Conservation (phyloP, 2,113 vertebrate species). For the Pseudonaja textilis region DNA sequence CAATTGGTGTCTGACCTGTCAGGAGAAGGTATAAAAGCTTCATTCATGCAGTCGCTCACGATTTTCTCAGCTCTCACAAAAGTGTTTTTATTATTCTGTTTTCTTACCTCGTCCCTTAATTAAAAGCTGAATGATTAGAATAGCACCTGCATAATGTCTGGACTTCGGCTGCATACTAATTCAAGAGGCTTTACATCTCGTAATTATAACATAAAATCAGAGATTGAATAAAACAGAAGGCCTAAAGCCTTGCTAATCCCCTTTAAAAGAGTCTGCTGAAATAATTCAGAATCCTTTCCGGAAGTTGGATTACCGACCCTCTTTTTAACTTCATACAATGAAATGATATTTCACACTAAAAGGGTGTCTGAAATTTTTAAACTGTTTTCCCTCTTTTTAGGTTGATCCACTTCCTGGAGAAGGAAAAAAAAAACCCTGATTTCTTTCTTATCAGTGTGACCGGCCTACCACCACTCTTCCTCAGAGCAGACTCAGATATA, state of each 20-base stretch:
- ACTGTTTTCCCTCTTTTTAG: constrained; percentile 63
- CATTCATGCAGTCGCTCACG: constrained; percentile 74
- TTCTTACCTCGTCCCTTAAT: constrained; percentile 82
- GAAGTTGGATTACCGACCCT: constrained; percentile 96
- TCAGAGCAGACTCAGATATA: constrained; percentile 51
- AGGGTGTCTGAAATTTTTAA: constrained; percentile 75
- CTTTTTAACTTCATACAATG: constrained; percentile 88
- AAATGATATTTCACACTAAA: constrained; percentile 98
- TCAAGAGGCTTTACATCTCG: constrained; percentile 84
- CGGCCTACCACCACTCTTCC: constrained; percentile 15
- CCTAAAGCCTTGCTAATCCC: constrained; percentile 93
- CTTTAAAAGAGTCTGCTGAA: constrained; percentile 97
- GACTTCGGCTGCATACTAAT: constrained; percentile 82
- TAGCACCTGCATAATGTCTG: constrained; percentile 86
- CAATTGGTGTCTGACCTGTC: constrained; percentile 77
- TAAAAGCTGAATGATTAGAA: constrained; percentile 83
- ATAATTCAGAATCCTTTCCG: constrained; percentile 98
- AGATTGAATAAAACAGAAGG: constrained; percentile 84
- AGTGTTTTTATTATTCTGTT: constrained; percentile 83
- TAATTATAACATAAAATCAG: constrained; percentile 97
- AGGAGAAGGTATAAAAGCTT: constrained; percentile 79
- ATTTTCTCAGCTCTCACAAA: constrained; percentile 80
- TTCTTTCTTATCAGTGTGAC: not conserved
- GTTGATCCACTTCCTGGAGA: constrained; percentile 59
- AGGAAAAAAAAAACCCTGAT: constrained; percentile 48